Percentiles rank a stretch among this genome's conserved stretches.
Conservation (phyloP, 1,140 invertebrate species). For the Gryllus bimaculatus region DNA sequence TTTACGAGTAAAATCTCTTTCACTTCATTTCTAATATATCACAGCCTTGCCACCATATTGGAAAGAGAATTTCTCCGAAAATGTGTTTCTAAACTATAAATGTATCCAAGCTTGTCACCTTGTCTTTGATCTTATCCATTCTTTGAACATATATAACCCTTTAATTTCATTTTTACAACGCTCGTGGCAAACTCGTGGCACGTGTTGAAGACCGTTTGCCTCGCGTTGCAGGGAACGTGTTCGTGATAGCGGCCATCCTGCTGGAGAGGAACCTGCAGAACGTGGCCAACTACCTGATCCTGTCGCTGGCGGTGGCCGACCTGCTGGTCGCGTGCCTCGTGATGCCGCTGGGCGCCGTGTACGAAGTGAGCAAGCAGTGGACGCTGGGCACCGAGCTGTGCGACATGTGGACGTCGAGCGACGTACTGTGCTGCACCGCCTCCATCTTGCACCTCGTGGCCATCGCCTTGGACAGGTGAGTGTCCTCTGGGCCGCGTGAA, state of each 20-base stretch:
- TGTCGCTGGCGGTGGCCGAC: conserved; percentile 79
- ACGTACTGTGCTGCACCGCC: conserved; percentile 87
- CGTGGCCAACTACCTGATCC: conserved; percentile 78
- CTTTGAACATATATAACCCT: too few relatives aligned
- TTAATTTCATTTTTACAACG: too few relatives aligned
- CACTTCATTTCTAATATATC: too few relatives aligned
- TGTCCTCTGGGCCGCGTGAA: neutral
- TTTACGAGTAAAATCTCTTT: too few relatives aligned
- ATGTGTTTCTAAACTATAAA: too few relatives aligned
- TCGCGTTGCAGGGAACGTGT: conserved; percentile 67
- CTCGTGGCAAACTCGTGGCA: too few relatives aligned
- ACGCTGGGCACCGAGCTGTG: conserved; percentile 75
- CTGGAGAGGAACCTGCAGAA: conserved; percentile 78
- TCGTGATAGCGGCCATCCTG: conserved; percentile 89
- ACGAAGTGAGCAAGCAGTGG: conserved; percentile 55
- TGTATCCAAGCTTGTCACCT: too few relatives aligned
- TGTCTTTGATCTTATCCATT: too few relatives aligned
- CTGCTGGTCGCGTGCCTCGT: conserved; percentile 75
- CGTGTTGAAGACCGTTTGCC: too few relatives aligned
- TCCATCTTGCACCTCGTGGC: conserved; percentile 91
- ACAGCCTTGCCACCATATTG: too few relatives aligned
- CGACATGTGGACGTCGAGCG: conserved; percentile 88
- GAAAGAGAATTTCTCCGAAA: too few relatives aligned
- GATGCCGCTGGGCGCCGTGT: conserved; percentile 65
- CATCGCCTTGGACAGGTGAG: conserved; percentile 83